phyloP scores from a whole-genome alignment of 1,140 invertebrate genomes.

The Lasioglossum baleicum region DNA sequence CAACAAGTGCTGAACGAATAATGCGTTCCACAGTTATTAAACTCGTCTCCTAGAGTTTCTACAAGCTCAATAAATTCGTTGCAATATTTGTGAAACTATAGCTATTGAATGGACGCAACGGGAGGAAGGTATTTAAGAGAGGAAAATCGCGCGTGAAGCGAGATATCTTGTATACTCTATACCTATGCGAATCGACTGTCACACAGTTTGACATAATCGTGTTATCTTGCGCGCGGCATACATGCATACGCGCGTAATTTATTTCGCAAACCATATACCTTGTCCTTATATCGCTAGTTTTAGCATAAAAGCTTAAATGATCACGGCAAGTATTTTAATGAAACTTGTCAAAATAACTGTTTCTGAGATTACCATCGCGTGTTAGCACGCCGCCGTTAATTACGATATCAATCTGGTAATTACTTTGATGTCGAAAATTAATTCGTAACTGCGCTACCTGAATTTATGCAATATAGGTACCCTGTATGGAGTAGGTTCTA shows the following conservation, averaged over 20 bases:
- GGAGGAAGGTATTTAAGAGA: too few species aligned
- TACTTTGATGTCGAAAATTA: too few species aligned
- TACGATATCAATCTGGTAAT: background rate
- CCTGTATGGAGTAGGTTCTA: too few species aligned
- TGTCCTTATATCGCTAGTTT: background rate
- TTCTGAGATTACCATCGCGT: background rate
- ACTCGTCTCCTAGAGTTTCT: too few species aligned
- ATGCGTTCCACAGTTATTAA: too few species aligned
- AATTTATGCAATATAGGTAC: too few species aligned
- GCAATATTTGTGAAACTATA: too few species aligned
- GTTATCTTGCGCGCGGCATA: slow-evolving; percentile 22
- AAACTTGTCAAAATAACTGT: background rate
- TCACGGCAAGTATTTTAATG: slow-evolving; percentile 32
- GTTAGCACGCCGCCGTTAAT: background rate
- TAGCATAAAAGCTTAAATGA: background rate
- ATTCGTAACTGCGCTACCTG: too few species aligned
- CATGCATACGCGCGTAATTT: slow-evolving; percentile 21
- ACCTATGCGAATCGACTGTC: background rate
- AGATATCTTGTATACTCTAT: background rate
- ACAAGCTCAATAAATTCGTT: too few species aligned
- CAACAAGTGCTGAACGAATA: too few species aligned
- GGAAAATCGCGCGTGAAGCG: too few species aligned
- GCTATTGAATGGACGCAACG: too few species aligned
- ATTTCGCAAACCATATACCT: slow-evolving; percentile 4
- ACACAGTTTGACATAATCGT: slow-evolving; percentile 26